These are phyloP conservation scores for Cyclophora albipunctata DNA, from an alignment of 2,888 invertebrate species.

Conservation along the genomic window DNA sequence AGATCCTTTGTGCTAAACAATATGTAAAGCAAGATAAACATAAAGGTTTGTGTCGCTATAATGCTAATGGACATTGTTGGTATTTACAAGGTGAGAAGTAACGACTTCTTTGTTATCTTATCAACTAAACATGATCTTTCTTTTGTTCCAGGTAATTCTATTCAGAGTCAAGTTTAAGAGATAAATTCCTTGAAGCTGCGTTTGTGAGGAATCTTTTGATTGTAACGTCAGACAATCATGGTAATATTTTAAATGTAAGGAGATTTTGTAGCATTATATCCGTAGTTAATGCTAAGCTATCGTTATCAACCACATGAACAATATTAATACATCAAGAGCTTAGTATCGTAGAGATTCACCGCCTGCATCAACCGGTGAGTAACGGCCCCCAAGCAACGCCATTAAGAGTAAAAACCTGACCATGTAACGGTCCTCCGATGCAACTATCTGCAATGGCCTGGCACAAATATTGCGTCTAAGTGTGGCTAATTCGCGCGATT, in stretches of 20 bases:
- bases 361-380: conserved; percentile 46
- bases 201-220: too few relatives aligned
- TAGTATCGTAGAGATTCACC: conserved; percentile 17
- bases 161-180: conserved; percentile 2
- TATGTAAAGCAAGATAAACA: too few relatives aligned
- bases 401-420: conserved; percentile 54
- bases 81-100: conserved; percentile 6
- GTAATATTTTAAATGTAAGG: too few relatives aligned
- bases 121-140: conserved; percentile 14
- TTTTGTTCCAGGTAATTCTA: conserved; percentile 19
- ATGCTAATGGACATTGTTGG: conserved; percentile 2
- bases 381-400: conserved; percentile 42
- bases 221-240: too few relatives aligned
- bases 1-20: too few relatives aligned
- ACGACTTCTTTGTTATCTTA: conserved; percentile 3
- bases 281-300: too few relatives aligned
- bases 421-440: conserved; percentile 46
- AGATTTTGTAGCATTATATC: too few relatives aligned
- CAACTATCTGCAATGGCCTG: conserved; percentile 32
- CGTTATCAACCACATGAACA: too few relatives aligned
- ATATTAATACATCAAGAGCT: too few relatives aligned
- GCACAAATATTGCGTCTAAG: conserved; percentile 29
- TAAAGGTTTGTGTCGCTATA: not conserved
- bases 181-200: not conserved
- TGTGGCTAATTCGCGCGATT: conserved; percentile 26